A percentile compares a stretch with the other conserved stretches of the same genome.
phyloP scores from a whole-genome alignment of 2,888 invertebrate species.

The Eudasyphora cyanicolor region DNA sequence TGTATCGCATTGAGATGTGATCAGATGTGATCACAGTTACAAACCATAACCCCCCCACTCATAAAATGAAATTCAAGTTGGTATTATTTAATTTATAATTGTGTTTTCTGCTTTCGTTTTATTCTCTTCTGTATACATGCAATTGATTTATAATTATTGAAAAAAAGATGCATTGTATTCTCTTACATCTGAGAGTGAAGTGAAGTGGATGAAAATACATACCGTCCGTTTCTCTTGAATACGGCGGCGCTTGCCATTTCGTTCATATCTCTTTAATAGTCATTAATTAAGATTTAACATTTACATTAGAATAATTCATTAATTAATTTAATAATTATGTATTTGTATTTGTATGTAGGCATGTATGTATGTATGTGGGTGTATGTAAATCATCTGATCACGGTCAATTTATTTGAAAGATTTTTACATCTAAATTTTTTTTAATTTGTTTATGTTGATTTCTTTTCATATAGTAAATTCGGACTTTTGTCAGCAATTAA shows the following conservation, averaged over 20 bases:
- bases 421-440: conserved; percentile 57
- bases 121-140: conserved; percentile 63
- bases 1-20: too few relatives aligned
- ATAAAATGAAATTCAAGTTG: not conserved
- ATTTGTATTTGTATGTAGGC: conserved; percentile 23
- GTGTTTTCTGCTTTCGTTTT: conserved; percentile 38
- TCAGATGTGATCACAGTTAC: too few relatives aligned
- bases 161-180: conserved; percentile 49
- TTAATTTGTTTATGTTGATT: conserved; percentile 53
- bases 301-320: conserved; percentile 60
- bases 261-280: conserved; percentile 28
- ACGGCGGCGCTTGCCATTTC: not conserved
- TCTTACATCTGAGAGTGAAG: conserved; percentile 36
- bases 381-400: conserved; percentile 30
- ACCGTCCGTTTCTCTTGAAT: not conserved
- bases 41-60: too few relatives aligned
- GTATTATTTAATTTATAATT: too few relatives aligned
- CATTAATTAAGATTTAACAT: conserved; percentile 61
- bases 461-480: conserved; percentile 72
- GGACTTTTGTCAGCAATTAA: conserved; percentile 73
- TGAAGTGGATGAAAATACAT: conserved; percentile 1
- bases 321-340: conserved; percentile 56
- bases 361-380: not conserved
- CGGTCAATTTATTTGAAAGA: conserved; percentile 57
- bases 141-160: conserved; percentile 63